Conservation (phyloP, 92 coral and sea anemone genomes). For the Palythoa grandiflora region DNA sequence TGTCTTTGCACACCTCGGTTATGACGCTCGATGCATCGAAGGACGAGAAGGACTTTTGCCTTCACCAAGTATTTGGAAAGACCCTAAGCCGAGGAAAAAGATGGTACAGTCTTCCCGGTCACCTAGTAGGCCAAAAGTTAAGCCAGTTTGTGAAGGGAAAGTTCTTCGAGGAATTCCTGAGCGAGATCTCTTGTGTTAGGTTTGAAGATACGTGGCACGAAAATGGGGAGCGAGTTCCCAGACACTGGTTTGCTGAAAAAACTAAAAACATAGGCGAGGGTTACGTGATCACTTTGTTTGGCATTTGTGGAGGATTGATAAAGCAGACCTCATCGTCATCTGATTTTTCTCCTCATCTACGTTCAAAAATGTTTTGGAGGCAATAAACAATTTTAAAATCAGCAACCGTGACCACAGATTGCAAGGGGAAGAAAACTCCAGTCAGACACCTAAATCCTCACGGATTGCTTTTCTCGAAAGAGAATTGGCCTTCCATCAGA, state of each 20-base stretch:
- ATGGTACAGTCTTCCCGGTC: constrained; percentile 38
- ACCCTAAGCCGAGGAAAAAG: constrained; percentile 41
- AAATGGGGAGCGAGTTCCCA: constrained; percentile 37
- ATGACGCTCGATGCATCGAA: constrained; percentile 16
- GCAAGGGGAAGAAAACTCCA: too few species aligned
- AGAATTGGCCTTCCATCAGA: too few species aligned
- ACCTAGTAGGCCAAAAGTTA: constrained; percentile 8
- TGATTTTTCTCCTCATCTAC: neutral
- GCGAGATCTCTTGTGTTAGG: constrained; percentile 25
- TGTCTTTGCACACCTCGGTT: neutral
- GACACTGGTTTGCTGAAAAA: neutral
- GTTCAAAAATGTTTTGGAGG: neutral
- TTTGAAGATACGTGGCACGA: constrained; percentile 41
- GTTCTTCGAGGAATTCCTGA: constrained; percentile 32
- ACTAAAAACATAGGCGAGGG: neutral
- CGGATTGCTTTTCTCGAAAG: too few species aligned
- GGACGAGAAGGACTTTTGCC: constrained; percentile 1
- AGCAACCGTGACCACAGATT: too few species aligned
- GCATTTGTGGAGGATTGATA: neutral
- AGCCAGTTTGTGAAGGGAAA: constrained; percentile 40
- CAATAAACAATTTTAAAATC: too few species aligned
- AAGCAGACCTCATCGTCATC: constrained; percentile 11
- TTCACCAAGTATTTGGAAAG: constrained; percentile 36
- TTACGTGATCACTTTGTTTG: neutral
- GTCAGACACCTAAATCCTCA: too few species aligned